Evolutionary conservation across 2,797 vertebrate species (phyloP).

Genomic region (Spondyliosoma cantharus): DNA sequence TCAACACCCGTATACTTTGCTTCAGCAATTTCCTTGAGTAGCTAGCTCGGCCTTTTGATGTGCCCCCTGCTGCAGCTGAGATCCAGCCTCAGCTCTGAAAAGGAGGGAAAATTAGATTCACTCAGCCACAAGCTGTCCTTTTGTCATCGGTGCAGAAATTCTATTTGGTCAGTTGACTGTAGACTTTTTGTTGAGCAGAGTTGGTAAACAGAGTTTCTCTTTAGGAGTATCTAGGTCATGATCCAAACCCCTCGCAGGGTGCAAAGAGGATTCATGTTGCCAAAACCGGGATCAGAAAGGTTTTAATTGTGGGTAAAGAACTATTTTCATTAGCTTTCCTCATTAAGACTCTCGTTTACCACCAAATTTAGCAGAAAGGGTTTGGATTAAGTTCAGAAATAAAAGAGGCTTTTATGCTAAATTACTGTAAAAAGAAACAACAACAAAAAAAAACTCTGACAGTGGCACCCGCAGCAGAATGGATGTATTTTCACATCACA

Average conservation of each 20-base stretch:
- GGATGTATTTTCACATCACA: slow-evolving; percentile 50
- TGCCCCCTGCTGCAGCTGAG: slow-evolving; percentile 53
- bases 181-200: slow-evolving; percentile 28
- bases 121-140: neutral
- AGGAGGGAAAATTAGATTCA: slow-evolving; percentile 29
- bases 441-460: slow-evolving; percentile 8
- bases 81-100: slow-evolving; percentile 31
- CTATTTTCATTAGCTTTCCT: slow-evolving; percentile 35
- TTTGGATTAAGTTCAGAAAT: slow-evolving; percentile 43
- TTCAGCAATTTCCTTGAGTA: slow-evolving; percentile 53
- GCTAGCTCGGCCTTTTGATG: slow-evolving; percentile 62
- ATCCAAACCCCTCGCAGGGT: slow-evolving; percentile 23
- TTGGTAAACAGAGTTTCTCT: slow-evolving; percentile 44
- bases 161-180: slow-evolving; percentile 28
- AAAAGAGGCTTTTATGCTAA: slow-evolving; percentile 41
- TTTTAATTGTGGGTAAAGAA: slow-evolving; percentile 32
- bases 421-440: slow-evolving; percentile 14
- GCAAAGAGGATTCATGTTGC: slow-evolving; percentile 16
- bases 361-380: neutral
- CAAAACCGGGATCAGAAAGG: slow-evolving; percentile 31
- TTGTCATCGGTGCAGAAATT: slow-evolving; percentile 23
- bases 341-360: slow-evolving; percentile 28
- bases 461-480: slow-evolving; percentile 57
- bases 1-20: slow-evolving; percentile 56
- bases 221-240: slow-evolving; percentile 53